These are phyloP conservation scores for Zootoca vivipara DNA, from an alignment of 2,113 vertebrate genomes.

Conservation along the genomic window DNA sequence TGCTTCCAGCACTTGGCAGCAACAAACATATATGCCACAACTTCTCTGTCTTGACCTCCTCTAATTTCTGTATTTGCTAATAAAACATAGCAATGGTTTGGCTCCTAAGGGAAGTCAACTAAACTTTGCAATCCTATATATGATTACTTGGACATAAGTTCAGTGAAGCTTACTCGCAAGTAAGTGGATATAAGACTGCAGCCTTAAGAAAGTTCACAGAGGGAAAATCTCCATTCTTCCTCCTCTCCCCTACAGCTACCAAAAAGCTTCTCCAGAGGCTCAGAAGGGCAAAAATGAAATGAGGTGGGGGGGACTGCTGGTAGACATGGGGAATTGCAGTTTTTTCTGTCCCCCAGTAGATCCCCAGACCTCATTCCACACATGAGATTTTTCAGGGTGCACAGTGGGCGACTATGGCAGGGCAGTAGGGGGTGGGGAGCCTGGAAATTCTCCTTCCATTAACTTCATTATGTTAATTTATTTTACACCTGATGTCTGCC, in stretches of 20 bases:
- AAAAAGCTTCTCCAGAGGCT: neutral
- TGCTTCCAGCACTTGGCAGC: neutral
- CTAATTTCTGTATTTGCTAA: neutral
- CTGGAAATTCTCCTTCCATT: too few relatives aligned
- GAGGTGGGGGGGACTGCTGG: neutral
- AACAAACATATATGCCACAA: neutral
- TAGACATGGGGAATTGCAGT: neutral
- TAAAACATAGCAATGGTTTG: neutral
- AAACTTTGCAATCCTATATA: neutral
- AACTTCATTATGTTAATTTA: too few relatives aligned
- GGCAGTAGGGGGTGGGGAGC: too few relatives aligned
- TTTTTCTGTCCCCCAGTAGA: too few relatives aligned
- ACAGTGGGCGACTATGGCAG: too few relatives aligned
- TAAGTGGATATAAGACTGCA: neutral
- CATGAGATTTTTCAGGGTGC: too few relatives aligned
- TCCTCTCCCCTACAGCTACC: neutral
- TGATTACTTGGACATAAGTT: too few relatives aligned
- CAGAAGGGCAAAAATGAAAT: neutral
- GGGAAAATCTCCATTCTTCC: neutral
- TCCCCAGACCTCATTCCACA: too few relatives aligned
- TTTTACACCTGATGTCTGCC: too few relatives aligned
- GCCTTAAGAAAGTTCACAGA: neutral
- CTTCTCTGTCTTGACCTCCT: neutral
- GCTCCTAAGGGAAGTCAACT: neutral
- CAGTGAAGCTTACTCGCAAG: neutral